Conservation (phyloP, 2,888 invertebrate genomes). For the Rhorus exstirpatorius region DNA sequence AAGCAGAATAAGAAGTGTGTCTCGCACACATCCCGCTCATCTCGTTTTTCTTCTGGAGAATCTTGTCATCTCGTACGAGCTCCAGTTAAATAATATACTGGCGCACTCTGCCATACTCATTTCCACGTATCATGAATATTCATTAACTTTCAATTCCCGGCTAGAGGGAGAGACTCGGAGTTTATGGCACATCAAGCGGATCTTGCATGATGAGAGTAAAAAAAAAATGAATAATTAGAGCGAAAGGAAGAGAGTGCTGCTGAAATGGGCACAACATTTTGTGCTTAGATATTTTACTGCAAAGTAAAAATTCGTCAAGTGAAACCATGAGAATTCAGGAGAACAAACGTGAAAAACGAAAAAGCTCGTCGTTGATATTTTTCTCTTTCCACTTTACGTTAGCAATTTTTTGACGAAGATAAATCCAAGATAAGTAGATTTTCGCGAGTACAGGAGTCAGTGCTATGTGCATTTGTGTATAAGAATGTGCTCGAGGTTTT, state of each 20-base stretch:
- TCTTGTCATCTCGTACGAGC: constrained; percentile 70
- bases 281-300: constrained; percentile 42
- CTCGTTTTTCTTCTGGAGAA: constrained; percentile 47
- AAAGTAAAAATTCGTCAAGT: constrained; percentile 25
- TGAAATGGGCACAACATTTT: constrained; percentile 42
- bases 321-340: neutral
- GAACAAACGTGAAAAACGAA: constrained; percentile 8
- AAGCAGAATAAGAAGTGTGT: constrained; percentile 42
- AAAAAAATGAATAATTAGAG: constrained; percentile 44
- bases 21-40: constrained; percentile 53
- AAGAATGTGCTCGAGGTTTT: neutral
- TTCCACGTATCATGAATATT: constrained; percentile 77
- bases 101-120: constrained; percentile 50
- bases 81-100: constrained; percentile 76
- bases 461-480: neutral
- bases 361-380: constrained; percentile 43
- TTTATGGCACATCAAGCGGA: constrained; percentile 61
- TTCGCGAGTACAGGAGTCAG: neutral
- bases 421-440: too few species aligned
- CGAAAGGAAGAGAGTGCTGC: constrained; percentile 11
- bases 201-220: constrained; percentile 63
- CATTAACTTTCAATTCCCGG: constrained; percentile 71
- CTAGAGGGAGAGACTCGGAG: constrained; percentile 55
- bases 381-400: constrained; percentile 20
- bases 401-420: too few species aligned